These are phyloP conservation scores for Pantherophis guttatus DNA, from an alignment of 2,113 vertebrate species.

Conservation along the genomic window DNA sequence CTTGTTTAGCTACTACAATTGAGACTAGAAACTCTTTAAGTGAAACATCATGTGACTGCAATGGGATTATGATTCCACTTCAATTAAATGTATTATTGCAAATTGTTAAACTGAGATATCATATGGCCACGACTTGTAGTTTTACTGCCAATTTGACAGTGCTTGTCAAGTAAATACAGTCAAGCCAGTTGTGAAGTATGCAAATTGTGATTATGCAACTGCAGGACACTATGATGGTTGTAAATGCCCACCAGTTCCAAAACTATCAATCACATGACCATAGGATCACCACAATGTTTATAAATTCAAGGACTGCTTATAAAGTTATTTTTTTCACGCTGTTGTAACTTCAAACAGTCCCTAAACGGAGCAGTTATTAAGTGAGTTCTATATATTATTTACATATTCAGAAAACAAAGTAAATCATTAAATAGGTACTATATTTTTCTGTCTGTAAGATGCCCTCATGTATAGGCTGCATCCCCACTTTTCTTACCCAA, in stretches of 20 bases:
- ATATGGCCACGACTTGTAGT: background rate
- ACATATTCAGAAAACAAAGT: fast-evolving
- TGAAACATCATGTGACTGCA: background rate
- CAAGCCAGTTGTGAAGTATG: background rate
- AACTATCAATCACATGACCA: background rate
- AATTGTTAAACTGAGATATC: background rate
- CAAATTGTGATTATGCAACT: background rate
- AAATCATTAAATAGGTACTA: background rate
- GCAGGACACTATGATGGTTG: background rate
- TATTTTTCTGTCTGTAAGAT: no score
- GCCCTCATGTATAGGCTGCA: no score
- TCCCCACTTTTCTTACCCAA: no score
- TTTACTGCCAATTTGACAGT: background rate
- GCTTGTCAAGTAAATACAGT: background rate
- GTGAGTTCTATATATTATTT: background rate
- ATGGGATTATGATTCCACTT: background rate
- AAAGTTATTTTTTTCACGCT: background rate
- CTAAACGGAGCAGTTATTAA: background rate
- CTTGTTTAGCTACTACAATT: no score
- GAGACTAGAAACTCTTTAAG: background rate
- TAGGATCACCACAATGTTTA: background rate
- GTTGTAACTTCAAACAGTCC: background rate
- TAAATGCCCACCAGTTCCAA: background rate
- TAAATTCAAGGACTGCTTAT: background rate
- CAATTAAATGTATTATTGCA: background rate